A percentile compares a stretch with the other conserved stretches of the same genome.
These are phyloP conservation scores for Myripristis murdjan DNA, from an alignment of 2,797 vertebrate genomes.

Conservation along the genomic window DNA sequence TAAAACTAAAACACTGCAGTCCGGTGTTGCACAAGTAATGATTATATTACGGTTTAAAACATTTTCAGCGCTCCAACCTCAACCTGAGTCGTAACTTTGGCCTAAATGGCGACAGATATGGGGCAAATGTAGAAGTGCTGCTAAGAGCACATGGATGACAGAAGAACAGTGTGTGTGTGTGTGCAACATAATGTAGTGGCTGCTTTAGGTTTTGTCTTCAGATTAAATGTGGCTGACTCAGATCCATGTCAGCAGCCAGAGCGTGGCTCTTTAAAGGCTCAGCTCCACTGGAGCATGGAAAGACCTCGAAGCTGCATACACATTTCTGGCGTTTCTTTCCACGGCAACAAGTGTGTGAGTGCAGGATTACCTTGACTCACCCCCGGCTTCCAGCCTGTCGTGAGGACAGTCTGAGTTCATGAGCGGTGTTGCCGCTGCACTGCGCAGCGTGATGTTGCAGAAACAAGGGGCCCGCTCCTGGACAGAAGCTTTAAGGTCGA, in stretches of 20 bases:
- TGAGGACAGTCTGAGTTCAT: neutral
- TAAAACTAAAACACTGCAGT: no score
- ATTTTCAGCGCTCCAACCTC: no score
- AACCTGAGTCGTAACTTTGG: no score
- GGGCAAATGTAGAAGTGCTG: no score
- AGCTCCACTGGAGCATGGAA: slow-evolving; percentile 19
- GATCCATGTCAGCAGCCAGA: slow-evolving; percentile 2
- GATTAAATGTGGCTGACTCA: no score
- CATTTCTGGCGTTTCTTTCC: neutral
- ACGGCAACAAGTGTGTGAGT: slow-evolving; percentile 36
- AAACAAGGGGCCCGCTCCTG: neutral
- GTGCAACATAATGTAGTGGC: no score
- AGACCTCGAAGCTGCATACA: neutral
- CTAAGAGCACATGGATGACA: no score
- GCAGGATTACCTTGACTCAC: slow-evolving; percentile 40
- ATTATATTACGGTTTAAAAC: no score
- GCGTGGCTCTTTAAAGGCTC: neutral
- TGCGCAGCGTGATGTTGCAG: neutral
- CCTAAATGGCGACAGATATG: no score
- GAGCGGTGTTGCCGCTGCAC: slow-evolving; percentile 5
- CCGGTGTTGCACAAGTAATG: no score
- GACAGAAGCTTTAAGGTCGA: slow-evolving; percentile 1
- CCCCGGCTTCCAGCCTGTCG: slow-evolving; percentile 22
- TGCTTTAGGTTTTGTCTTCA: no score
- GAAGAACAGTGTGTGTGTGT: no score